Conservation (phyloP, 2,888 invertebrate genomes). For the Sepioteuthis lessoniana region DNA sequence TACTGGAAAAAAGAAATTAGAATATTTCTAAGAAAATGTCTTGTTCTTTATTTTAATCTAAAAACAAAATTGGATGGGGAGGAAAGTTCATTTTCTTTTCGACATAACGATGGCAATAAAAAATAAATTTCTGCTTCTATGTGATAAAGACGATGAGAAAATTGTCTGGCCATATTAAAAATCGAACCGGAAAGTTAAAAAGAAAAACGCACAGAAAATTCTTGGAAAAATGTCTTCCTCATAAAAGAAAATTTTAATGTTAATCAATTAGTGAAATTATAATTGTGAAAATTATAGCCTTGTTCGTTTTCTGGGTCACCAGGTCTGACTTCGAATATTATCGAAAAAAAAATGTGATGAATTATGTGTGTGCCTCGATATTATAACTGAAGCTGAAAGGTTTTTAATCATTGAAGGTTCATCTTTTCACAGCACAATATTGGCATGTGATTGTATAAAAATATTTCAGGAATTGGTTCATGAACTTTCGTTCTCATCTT, state of each 20-base stretch:
- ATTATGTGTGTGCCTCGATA: not conserved
- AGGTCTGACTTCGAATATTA: not conserved
- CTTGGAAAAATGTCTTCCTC: not conserved
- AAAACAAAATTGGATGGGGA: not conserved
- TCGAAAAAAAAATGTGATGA: not conserved
- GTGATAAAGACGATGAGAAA: not conserved
- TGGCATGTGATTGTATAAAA: not conserved
- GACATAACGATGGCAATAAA: not conserved
- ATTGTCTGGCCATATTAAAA: not conserved
- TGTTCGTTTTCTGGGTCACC: not conserved
- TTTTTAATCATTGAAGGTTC: not conserved
- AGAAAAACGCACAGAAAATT: not conserved
- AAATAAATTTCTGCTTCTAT: not conserved
- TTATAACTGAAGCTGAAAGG: not conserved
- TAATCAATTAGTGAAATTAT: slow-evolving; percentile 13
- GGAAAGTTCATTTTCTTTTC: not conserved
- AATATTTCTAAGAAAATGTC: too few species aligned
- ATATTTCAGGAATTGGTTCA: too few species aligned
- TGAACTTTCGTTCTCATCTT: too few species aligned
- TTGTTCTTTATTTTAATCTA: not conserved
- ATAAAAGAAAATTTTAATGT: not conserved
- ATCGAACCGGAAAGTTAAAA: not conserved
- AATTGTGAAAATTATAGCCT: not conserved
- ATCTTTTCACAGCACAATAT: not conserved
- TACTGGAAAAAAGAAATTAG: too few species aligned